phyloP scores from a whole-genome alignment of 2,888 invertebrate species.

The Tenodera sinensis region DNA sequence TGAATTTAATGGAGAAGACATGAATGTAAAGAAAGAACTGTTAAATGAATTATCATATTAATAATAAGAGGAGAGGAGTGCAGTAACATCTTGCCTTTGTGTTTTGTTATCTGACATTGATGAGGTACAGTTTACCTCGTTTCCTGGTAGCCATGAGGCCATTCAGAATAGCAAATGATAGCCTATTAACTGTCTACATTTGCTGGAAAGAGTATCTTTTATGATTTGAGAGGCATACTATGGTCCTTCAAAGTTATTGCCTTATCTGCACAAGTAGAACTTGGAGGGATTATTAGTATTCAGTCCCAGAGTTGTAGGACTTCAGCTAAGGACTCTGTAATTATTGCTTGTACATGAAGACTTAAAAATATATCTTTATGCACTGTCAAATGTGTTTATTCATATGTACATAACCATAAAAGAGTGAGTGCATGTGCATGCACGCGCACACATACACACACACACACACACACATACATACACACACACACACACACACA shows the following conservation, averaged over 20 bases:
- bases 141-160: slow-evolving; percentile 3
- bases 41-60: neutral
- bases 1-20: slow-evolving; percentile 14
- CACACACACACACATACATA: too few relatives aligned
- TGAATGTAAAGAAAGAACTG: neutral
- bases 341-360: slow-evolving; percentile 72
- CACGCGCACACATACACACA: too few relatives aligned
- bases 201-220: neutral
- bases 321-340: slow-evolving; percentile 56
- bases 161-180: neutral
- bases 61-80: slow-evolving; percentile 18
- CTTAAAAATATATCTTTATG: slow-evolving; percentile 72
- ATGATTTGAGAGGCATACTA: slow-evolving; percentile 23
- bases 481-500: too few relatives aligned
- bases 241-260: slow-evolving; percentile 32
- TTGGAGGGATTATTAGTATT: slow-evolving; percentile 25
- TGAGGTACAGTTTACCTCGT: slow-evolving; percentile 10
- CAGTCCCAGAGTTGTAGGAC: slow-evolving; percentile 41
- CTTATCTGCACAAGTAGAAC: slow-evolving; percentile 33
- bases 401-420: neutral
- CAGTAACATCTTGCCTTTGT: slow-evolving; percentile 26
- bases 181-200: neutral
- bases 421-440: too few relatives aligned
- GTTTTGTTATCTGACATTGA: slow-evolving; percentile 27
- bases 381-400: slow-evolving; percentile 50